Evolutionary conservation across 2,888 invertebrate genomes (phyloP).

Genomic region (Pterostichus madidus): DNA sequence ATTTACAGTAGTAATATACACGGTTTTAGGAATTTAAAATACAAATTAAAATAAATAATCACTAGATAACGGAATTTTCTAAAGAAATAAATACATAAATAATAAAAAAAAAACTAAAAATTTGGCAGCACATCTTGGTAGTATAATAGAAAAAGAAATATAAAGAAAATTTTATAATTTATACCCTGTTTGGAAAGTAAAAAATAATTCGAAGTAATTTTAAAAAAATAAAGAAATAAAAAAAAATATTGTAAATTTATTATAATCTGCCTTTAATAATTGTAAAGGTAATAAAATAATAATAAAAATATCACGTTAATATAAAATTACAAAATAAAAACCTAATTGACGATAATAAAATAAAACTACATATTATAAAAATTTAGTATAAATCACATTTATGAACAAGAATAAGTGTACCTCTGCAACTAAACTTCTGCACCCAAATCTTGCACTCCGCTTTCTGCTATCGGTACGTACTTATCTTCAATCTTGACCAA

Average conservation of each 20-base stretch:
- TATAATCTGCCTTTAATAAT: conserved; percentile 28
- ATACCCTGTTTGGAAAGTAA: conserved; percentile 47
- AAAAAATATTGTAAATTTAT: conserved; percentile 9
- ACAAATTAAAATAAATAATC: conserved; percentile 56
- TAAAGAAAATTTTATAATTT: neutral
- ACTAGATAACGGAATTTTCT: conserved; percentile 31
- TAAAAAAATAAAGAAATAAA: conserved; percentile 1
- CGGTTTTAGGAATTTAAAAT: conserved; percentile 13
- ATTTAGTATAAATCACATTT: conserved; percentile 44
- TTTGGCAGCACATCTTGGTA: conserved; percentile 10
- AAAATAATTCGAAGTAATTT: conserved; percentile 27
- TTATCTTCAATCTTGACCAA: conserved; percentile 95
- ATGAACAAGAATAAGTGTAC: conserved; percentile 20
- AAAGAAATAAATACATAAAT: conserved; percentile 52
- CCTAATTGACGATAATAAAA: conserved; percentile 16
- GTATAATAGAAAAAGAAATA: neutral
- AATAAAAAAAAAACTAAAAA: conserved; percentile 29
- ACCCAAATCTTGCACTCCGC: conserved; percentile 87
- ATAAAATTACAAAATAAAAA: conserved; percentile 44
- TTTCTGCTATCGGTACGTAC: conserved; percentile 95
- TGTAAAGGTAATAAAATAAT: conserved; percentile 41
- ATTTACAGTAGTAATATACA: conserved; percentile 58
- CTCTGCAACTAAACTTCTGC: conserved; percentile 49
- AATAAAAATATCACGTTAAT: conserved; percentile 56
- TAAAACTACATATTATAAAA: conserved; percentile 35